A percentile compares a stretch with the other conserved stretches of the same genome.
Evolutionary conservation across 2,113 vertebrate species (phyloP).

Genomic region (Phoxinus phoxinus): DNA sequence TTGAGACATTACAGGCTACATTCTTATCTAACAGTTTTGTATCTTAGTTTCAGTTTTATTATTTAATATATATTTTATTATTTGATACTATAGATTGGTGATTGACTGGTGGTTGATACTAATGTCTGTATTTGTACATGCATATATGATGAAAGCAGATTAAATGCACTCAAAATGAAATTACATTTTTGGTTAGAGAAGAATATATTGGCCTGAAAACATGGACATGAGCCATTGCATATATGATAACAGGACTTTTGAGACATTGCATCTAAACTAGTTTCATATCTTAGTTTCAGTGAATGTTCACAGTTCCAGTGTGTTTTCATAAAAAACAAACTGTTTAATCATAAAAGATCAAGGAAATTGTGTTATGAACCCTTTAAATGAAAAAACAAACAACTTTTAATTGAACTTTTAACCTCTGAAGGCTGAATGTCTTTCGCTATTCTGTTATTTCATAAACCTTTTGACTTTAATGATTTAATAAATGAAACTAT

Average conservation of each 20-base stretch:
- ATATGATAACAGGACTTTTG: neutral
- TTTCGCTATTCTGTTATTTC: neutral
- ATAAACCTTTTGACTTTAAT: neutral
- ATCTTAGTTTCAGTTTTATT: too few species aligned
- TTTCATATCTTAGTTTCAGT: neutral
- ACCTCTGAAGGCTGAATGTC: neutral
- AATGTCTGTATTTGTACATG: too few species aligned
- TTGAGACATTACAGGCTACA: too few species aligned
- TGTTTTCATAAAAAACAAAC: neutral
- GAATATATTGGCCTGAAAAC: too few species aligned
- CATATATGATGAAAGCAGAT: too few species aligned
- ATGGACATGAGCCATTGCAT: too few species aligned
- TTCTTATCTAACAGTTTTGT: too few species aligned
- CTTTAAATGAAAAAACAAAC: neutral
- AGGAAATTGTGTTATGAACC: neutral
- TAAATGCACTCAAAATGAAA: too few species aligned
- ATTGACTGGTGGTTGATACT: neutral
- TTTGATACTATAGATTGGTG: neutral
- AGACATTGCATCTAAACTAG: neutral
- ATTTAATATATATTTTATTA: neutral
- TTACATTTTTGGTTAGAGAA: too few species aligned
- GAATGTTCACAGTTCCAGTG: neutral
- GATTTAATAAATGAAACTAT: neutral
- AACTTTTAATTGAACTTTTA: neutral
- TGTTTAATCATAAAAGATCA: neutral